These are phyloP conservation scores for Emydocephalus ijimae DNA, from an alignment of 2,113 vertebrate genomes.

Conservation along the genomic window DNA sequence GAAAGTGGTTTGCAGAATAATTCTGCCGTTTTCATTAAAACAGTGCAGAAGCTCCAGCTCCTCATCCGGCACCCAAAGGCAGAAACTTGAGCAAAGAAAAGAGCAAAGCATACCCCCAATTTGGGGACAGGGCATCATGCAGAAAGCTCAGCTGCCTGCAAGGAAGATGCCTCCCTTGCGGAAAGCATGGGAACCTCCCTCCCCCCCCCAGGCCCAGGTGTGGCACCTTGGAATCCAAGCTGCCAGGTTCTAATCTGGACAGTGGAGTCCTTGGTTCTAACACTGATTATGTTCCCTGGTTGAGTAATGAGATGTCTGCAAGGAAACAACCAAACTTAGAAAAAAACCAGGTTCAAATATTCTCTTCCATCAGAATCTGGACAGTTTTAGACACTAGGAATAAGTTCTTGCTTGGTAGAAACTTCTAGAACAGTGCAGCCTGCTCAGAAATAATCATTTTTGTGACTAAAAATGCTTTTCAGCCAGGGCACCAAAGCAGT, in stretches of 20 bases:
- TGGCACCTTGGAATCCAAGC: too few species aligned
- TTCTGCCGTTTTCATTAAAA: too few species aligned
- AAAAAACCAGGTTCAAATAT: background rate
- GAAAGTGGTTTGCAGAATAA: too few species aligned
- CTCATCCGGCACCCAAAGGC: too few species aligned
- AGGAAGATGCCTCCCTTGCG: too few species aligned
- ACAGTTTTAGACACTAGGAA: background rate
- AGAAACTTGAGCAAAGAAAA: too few species aligned
- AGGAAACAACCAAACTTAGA: background rate
- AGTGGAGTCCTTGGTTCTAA: background rate
- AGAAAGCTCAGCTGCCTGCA: too few species aligned
- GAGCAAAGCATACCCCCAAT: too few species aligned
- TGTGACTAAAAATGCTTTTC: background rate
- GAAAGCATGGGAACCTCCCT: too few species aligned
- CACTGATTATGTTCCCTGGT: background rate
- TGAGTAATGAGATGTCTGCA: background rate
- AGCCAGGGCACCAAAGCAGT: background rate
- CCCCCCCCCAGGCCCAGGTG: too few species aligned
- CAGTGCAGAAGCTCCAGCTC: too few species aligned
- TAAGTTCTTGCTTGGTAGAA: background rate
- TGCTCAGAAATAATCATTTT: background rate
- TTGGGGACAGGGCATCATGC: too few species aligned
- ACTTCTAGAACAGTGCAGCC: background rate
- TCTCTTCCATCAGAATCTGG: background rate
- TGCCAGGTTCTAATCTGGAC: background rate